phyloP scores from a whole-genome alignment of 2,888 invertebrate species.

The Zonitis immaculata region DNA sequence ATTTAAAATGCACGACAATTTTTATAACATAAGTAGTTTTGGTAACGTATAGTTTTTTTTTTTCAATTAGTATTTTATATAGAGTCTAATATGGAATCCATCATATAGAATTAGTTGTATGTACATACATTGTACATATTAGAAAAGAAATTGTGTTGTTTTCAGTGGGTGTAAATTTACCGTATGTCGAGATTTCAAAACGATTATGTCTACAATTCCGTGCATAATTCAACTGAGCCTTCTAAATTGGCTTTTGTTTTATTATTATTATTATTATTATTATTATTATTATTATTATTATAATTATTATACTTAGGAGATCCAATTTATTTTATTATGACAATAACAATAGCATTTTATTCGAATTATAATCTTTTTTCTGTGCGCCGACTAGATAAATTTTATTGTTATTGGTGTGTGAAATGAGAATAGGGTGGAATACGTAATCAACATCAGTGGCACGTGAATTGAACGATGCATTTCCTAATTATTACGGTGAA shows the following conservation, averaged over 20 bases:
- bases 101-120: neutral
- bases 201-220: neutral
- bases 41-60: neutral
- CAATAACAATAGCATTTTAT: slow-evolving; percentile 1
- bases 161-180: neutral
- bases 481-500: neutral
- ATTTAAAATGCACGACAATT: neutral
- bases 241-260: too few species aligned
- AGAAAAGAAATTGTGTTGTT: too few species aligned
- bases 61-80: neutral
- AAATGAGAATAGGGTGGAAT: slow-evolving; percentile 10
- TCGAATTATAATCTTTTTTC: slow-evolving; percentile 3
- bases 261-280: too few species aligned
- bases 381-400: slow-evolving; percentile 9
- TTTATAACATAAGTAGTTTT: too few species aligned
- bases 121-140: too few species aligned
- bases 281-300: too few species aligned
- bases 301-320: too few species aligned
- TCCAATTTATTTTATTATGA: too few species aligned
- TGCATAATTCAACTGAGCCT: neutral
- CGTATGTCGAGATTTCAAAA: neutral
- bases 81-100: neutral
- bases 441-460: slow-evolving; percentile 5
- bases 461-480: neutral
- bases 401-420: slow-evolving; percentile 13